phyloP scores from a whole-genome alignment of 2,797 vertebrate species.

The Galago senegalensis region DNA sequence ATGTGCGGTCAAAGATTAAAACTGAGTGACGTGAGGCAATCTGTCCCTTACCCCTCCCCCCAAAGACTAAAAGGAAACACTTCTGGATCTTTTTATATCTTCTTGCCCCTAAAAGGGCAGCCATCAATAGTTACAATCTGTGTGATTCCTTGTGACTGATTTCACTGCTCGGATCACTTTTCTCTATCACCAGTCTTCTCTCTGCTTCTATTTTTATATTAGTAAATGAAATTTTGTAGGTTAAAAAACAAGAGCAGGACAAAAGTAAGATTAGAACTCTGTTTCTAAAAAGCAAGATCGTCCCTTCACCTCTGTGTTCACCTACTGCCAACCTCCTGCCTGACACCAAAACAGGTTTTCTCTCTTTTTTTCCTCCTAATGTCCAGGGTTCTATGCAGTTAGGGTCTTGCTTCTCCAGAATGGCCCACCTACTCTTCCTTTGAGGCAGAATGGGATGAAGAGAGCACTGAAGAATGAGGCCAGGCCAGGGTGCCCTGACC shows the following conservation, averaged over 20 bases:
- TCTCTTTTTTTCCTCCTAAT: neutral
- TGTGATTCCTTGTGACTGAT: neutral
- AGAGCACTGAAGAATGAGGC: neutral
- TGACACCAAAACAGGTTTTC: slow-evolving; percentile 32
- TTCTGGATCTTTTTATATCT: slow-evolving; percentile 71
- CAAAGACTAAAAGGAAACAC: slow-evolving; percentile 76
- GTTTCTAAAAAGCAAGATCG: neutral
- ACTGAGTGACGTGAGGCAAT: slow-evolving; percentile 86
- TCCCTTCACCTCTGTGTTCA: neutral
- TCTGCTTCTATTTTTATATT: slow-evolving; percentile 19
- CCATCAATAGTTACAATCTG: neutral
- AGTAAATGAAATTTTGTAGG: neutral
- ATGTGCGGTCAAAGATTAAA: slow-evolving; percentile 85
- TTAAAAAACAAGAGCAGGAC: neutral
- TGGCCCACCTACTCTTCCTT: neutral
- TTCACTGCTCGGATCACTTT: neutral
- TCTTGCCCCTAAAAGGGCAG: neutral
- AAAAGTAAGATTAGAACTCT: neutral
- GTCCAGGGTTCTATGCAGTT: neutral
- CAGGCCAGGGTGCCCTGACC: fast-evolving
- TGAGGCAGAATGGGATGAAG: neutral
- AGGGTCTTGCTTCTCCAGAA: neutral
- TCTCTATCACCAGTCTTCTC: fast-evolving
- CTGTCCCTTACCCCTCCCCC: slow-evolving; percentile 77
- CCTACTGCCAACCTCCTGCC: slow-evolving; percentile 56